Conservation (phyloP, 2,888 invertebrate genomes). For the Tenthredo mesomela region DNA sequence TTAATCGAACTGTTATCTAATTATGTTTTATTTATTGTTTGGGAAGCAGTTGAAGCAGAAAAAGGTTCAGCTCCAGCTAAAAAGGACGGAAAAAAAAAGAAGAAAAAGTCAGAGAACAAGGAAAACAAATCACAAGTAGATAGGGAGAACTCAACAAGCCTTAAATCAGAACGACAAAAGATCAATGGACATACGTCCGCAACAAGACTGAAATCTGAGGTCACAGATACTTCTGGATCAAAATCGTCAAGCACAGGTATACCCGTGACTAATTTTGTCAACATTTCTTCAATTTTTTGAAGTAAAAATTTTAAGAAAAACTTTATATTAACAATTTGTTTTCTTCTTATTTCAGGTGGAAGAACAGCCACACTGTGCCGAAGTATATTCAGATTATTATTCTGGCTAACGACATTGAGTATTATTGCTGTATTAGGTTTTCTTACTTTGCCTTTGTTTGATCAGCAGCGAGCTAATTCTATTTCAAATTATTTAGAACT, state of each 20-base stretch:
- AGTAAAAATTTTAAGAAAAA: slow-evolving; percentile 22
- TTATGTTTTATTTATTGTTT: background rate
- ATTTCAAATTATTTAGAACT: slow-evolving; percentile 65
- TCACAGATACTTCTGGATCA: background rate
- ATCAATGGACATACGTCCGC: slow-evolving; percentile 31
- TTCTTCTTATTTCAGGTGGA: slow-evolving; percentile 57
- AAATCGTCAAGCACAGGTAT: background rate
- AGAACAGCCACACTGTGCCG: slow-evolving; percentile 58
- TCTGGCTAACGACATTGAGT: slow-evolving; percentile 61
- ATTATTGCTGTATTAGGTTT: slow-evolving; percentile 58
- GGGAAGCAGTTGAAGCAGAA: slow-evolving; percentile 23
- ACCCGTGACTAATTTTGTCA: background rate
- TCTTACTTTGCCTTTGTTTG: slow-evolving; percentile 65
- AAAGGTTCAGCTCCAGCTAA: slow-evolving; percentile 57
- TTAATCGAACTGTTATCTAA: background rate
- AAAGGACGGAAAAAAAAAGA: slow-evolving; percentile 66
- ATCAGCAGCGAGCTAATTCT: slow-evolving; percentile 62
- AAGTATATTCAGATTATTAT: slow-evolving; percentile 59
- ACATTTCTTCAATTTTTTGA: background rate
- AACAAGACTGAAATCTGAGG: slow-evolving; percentile 38
- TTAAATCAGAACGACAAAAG: slow-evolving; percentile 52
- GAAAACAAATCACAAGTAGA: slow-evolving; percentile 52
- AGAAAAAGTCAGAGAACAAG: slow-evolving; percentile 66
- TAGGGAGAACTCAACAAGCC: slow-evolving; percentile 54
- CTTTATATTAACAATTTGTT: slow-evolving; percentile 29